These are phyloP conservation scores for Adelosebastes latens DNA, from an alignment of 2,797 vertebrate species.

Conservation along the genomic window DNA sequence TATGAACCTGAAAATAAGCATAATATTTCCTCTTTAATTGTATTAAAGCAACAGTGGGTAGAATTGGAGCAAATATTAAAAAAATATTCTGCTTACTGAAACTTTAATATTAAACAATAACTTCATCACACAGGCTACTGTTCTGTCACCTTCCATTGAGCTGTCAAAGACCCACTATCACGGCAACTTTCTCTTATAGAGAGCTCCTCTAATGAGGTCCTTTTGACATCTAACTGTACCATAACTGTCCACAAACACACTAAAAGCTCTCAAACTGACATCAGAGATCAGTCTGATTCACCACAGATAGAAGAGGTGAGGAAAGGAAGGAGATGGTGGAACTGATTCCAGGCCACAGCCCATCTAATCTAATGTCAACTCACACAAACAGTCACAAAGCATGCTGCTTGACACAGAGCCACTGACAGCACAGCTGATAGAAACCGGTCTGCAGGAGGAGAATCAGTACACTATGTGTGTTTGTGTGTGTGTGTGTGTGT, in stretches of 20 bases:
- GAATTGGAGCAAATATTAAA: too few relatives aligned
- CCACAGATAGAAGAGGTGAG: not conserved
- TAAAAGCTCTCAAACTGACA: not conserved
- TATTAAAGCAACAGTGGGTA: too few relatives aligned
- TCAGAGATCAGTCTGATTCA: not conserved
- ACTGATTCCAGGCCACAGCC: slow-evolving; percentile 17
- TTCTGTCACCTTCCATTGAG: too few relatives aligned
- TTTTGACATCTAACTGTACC: too few relatives aligned
- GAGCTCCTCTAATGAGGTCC: too few relatives aligned
- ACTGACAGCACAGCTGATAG: slow-evolving; percentile 54
- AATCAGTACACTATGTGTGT: not conserved
- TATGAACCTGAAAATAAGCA: too few relatives aligned
- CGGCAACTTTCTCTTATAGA: too few relatives aligned
- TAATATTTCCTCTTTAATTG: too few relatives aligned
- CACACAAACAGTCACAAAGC: not conserved
- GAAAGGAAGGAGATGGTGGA: not conserved
- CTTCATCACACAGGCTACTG: too few relatives aligned
- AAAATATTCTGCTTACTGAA: too few relatives aligned
- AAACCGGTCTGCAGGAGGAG: slow-evolving; percentile 10
- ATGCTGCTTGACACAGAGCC: slow-evolving; percentile 15
- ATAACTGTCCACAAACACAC: not conserved
- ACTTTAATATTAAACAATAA: too few relatives aligned
- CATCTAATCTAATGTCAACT: slow-evolving; percentile 1
- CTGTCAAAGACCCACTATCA: too few relatives aligned
- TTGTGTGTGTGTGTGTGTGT: not conserved